Evolutionary conservation across 2,888 invertebrate genomes (phyloP).

Genomic region (Pelosia muscerda): DNA sequence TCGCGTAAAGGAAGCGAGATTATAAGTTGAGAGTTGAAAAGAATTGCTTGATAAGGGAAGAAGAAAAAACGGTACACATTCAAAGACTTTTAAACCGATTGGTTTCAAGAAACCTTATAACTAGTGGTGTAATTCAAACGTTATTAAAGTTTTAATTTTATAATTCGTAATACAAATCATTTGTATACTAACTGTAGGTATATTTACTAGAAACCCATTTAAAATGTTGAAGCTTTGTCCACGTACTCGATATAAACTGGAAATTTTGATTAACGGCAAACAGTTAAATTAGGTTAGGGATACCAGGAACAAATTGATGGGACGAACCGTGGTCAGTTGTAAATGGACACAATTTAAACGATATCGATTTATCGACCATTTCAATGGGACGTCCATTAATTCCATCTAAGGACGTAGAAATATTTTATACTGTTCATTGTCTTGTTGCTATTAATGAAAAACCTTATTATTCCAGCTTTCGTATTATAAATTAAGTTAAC

Average conservation of each 20-base stretch:
- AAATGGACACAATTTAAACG: slow-evolving; percentile 21
- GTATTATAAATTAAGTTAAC: neutral
- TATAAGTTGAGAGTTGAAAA: too few species aligned
- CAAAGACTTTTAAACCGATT: too few species aligned
- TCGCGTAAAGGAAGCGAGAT: too few species aligned
- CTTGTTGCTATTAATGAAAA: neutral
- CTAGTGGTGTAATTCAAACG: too few species aligned
- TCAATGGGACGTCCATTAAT: slow-evolving; percentile 15
- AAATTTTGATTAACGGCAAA: slow-evolving; percentile 22
- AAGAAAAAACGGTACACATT: too few species aligned
- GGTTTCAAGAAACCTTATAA: too few species aligned
- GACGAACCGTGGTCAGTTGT: slow-evolving; percentile 22
- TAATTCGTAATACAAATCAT: neutral
- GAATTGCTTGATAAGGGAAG: too few species aligned
- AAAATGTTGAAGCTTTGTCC: neutral
- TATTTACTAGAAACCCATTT: neutral
- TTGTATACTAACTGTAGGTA: too few species aligned
- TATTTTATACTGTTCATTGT: slow-evolving; percentile 7
- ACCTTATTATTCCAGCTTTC: neutral
- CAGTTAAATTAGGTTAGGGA: slow-evolving; percentile 21
- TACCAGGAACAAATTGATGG: slow-evolving; percentile 25
- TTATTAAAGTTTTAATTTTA: too few species aligned
- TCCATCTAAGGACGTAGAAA: neutral
- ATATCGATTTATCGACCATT: slow-evolving; percentile 21
- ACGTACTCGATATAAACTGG: neutral